Conservation (phyloP, 2,888 invertebrate genomes). For the Acleris laterana region DNA sequence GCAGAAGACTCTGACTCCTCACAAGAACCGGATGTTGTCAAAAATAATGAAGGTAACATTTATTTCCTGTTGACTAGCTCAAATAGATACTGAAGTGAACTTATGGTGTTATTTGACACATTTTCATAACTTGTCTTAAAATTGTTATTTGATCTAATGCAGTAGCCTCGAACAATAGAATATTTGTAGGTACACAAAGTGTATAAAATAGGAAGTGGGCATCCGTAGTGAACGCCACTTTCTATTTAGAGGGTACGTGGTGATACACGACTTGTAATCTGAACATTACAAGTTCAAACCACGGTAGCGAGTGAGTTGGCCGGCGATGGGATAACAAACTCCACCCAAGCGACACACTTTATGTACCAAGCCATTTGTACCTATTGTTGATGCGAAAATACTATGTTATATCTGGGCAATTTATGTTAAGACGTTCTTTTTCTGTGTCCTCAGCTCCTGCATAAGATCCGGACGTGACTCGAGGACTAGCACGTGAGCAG, state of each 20-base stretch:
- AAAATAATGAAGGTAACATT: background rate
- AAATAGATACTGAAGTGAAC: too few relatives aligned
- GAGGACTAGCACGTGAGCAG: slow-evolving; percentile 2
- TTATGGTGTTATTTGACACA: background rate
- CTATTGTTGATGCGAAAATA: too few relatives aligned
- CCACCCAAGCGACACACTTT: slow-evolving; percentile 1
- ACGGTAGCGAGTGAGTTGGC: slow-evolving; percentile 3
- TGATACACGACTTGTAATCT: slow-evolving; percentile 1
- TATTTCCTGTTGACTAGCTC: background rate
- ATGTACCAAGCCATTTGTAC: background rate
- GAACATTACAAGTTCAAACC: slow-evolving; percentile 1
- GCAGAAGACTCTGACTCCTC: background rate
- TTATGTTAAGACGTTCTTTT: too few relatives aligned
- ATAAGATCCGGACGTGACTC: background rate
- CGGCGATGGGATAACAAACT: slow-evolving; percentile 2
- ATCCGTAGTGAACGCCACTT: slow-evolving; percentile 1
- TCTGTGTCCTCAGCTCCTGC: slow-evolving; percentile 1
- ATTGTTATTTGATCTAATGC: background rate
- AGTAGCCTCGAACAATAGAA: background rate
- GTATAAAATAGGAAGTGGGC: background rate
- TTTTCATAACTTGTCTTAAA: too few relatives aligned
- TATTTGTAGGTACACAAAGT: background rate
- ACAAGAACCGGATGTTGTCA: slow-evolving; percentile 5
- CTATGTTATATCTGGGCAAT: too few relatives aligned
- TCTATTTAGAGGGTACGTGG: background rate